A percentile compares a stretch with the other conserved stretches of the same genome.
These are phyloP conservation scores for Trididemnum nubilum DNA, from an alignment of 23 tunicate genomes.

Conservation along the genomic window DNA sequence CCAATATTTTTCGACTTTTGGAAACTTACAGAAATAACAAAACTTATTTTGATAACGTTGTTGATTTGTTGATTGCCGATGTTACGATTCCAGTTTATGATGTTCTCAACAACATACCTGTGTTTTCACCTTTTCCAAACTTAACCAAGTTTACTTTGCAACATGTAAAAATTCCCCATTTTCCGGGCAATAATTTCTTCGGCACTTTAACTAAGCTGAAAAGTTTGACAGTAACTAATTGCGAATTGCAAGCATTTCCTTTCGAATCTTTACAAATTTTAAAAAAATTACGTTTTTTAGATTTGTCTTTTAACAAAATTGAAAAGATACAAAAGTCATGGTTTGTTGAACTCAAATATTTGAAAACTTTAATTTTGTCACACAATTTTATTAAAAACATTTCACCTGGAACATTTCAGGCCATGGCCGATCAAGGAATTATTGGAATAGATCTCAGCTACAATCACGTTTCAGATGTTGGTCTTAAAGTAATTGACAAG, in stretches of 20 bases:
- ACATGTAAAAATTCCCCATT: neutral
- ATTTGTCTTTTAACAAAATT: neutral
- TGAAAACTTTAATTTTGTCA: neutral
- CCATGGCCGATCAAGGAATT: neutral
- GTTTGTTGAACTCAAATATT: neutral
- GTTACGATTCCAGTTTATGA: neutral
- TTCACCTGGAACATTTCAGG: neutral
- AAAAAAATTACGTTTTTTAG: neutral
- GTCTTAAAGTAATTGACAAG: neutral
- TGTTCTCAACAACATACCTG: neutral
- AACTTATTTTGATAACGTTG: neutral
- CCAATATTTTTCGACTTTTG: neutral
- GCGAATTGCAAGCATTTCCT: neutral
- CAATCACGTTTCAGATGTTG: neutral
- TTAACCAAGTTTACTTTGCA: neutral
- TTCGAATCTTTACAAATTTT: neutral
- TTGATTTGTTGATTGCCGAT: neutral
- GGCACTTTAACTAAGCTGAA: neutral
- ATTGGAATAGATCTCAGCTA: neutral
- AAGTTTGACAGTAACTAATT: neutral
- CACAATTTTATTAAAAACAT: neutral
- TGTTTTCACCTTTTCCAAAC: neutral
- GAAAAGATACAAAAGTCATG: neutral
- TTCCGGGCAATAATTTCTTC: neutral
- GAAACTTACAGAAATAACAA: neutral